Evolutionary conservation across 2,797 vertebrate genomes (phyloP).

Genomic region (Balearica regulorum): DNA sequence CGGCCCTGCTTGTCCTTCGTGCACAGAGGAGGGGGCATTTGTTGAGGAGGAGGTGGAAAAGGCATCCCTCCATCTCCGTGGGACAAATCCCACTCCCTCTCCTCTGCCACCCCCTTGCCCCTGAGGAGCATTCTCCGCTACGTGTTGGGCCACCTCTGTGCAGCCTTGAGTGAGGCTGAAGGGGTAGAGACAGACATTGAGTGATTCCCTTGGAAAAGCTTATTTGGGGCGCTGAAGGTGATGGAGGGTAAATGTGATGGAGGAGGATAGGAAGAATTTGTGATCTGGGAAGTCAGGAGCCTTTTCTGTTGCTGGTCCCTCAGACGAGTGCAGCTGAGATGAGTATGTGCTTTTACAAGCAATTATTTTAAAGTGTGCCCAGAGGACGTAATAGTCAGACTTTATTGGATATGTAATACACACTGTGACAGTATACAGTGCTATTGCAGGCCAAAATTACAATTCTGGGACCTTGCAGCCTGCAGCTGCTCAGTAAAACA

Average conservation of each 20-base stretch:
- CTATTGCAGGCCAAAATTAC: conserved; percentile 32
- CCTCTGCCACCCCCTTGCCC: neutral
- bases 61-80: neutral
- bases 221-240: neutral
- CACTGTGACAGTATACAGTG: neutral
- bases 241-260: neutral
- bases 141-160: neutral
- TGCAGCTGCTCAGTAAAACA: conserved; percentile 55
- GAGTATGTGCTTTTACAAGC: conserved; percentile 34
- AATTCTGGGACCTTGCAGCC: conserved; percentile 37
- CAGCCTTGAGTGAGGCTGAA: neutral
- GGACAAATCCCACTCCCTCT: neutral
- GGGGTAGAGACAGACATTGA: neutral
- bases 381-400: conserved; percentile 5
- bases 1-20: neutral
- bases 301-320: neutral
- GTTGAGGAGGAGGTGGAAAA: neutral
- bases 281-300: neutral
- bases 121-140: neutral
- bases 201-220: neutral
- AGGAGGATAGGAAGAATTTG: neutral
- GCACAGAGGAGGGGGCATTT: neutral
- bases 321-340: neutral
- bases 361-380: conserved; percentile 42
- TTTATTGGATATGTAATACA: conserved; percentile 43